These are phyloP conservation scores for Palythoa grandis DNA, from an alignment of 92 coral and sea anemone genomes.

Conservation along the genomic window DNA sequence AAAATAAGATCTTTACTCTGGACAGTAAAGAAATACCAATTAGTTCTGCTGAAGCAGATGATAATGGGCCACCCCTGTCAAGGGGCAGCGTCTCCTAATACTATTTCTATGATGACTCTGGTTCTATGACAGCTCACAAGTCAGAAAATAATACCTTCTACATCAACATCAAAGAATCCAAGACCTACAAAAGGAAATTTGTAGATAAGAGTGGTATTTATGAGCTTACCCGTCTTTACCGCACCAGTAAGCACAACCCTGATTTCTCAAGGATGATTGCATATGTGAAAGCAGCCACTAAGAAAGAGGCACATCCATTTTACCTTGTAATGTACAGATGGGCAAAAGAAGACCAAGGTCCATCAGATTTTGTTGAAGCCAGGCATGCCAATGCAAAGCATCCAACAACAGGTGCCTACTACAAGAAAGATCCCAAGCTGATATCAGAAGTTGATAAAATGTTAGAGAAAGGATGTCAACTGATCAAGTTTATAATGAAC, in stretches of 20 bases:
- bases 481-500: conserved; percentile 42
- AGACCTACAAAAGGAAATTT: too few species aligned
- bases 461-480: conserved; percentile 58
- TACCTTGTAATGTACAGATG: conserved; percentile 54
- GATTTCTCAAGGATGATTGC: conserved; percentile 35
- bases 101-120: too few species aligned
- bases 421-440: conserved; percentile 52
- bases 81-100: too few species aligned
- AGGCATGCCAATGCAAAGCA: conserved; percentile 66
- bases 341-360: conserved; percentile 39
- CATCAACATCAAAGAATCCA: too few species aligned
- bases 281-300: conserved; percentile 23
- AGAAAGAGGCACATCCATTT: conserved; percentile 44
- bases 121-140: too few species aligned
- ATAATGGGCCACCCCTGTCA: too few species aligned
- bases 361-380: conserved; percentile 43
- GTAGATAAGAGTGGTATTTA: too few species aligned
- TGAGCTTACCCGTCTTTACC: too few species aligned
- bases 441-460: conserved; percentile 41
- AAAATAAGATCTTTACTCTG: too few species aligned
- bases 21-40: too few species aligned
- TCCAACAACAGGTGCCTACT: conserved; percentile 53
- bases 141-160: too few species aligned
- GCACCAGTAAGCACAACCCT: conserved; percentile 8
- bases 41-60: too few species aligned